Conservation (phyloP, 1,140 invertebrate genomes). For the Pogonus chalceus region DNA sequence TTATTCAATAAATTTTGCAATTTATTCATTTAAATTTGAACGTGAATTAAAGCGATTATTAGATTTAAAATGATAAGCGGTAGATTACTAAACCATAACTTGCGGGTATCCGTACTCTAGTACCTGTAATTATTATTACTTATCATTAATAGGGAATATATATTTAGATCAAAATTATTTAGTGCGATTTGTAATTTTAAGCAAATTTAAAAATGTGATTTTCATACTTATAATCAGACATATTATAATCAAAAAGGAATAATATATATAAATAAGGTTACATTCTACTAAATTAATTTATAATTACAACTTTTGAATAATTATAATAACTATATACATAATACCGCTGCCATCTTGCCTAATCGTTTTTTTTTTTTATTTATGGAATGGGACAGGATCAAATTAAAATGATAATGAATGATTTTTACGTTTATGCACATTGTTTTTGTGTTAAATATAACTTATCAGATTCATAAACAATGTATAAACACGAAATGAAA, state of each 20-base stretch:
- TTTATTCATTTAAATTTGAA: background rate
- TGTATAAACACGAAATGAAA: too few relatives aligned
- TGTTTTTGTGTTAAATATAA: too few relatives aligned
- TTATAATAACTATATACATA: background rate
- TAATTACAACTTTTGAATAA: background rate
- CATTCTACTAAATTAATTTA: background rate
- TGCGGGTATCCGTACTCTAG: conserved; percentile 3
- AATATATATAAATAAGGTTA: too few relatives aligned
- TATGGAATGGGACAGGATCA: background rate
- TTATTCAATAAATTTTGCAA: background rate
- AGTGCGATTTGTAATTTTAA: background rate
- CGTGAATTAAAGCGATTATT: background rate
- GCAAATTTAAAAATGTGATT: background rate
- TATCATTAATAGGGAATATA: conserved; percentile 1
- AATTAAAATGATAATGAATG: too few relatives aligned
- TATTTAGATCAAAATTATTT: background rate
- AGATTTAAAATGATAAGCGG: background rate
- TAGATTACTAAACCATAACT: conserved; percentile 3
- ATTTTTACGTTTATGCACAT: too few relatives aligned
- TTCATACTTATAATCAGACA: background rate
- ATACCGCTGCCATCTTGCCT: conserved; percentile 2
- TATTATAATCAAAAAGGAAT: too few relatives aligned
- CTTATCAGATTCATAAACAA: too few relatives aligned
- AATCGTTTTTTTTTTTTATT: background rate
- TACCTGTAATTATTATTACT: conserved; percentile 3